phyloP scores from a whole-genome alignment of 2,797 vertebrate genomes.

The Heteromormyrus szaboi region DNA sequence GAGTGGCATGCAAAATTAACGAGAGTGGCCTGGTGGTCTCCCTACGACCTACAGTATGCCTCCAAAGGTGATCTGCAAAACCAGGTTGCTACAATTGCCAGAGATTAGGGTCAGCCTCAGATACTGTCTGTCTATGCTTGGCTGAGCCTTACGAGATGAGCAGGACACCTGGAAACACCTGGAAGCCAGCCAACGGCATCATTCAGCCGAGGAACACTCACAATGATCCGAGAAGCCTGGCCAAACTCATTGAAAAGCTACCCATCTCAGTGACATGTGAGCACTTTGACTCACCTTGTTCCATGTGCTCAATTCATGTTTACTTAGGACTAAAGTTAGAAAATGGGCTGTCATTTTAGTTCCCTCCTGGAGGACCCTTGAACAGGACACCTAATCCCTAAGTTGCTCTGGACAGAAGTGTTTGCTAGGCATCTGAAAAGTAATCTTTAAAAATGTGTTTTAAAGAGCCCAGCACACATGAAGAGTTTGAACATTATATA shows the following conservation, averaged over 20 bases:
- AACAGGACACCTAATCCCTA: neutral
- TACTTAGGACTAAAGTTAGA: neutral
- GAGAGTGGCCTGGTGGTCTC: neutral
- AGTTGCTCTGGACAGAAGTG: neutral
- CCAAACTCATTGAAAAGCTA: neutral
- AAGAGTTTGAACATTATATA: neutral
- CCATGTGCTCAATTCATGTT: neutral
- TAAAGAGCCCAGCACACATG: neutral
- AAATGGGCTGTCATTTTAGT: neutral
- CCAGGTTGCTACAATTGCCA: neutral
- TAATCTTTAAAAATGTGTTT: slow-evolving; percentile 3
- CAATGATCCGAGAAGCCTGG: neutral
- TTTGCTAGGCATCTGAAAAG: neutral
- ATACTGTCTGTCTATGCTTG: neutral
- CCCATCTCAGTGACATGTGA: neutral
- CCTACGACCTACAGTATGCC: neutral
- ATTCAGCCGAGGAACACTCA: neutral
- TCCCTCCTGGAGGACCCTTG: neutral
- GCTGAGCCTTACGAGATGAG: neutral
- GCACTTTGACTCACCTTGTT: neutral
- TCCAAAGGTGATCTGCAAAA: neutral
- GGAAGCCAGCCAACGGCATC: neutral
- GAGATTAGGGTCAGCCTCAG: neutral
- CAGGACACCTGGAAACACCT: neutral
- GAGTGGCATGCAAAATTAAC: neutral